phyloP scores from a whole-genome alignment of 2,113 vertebrate genomes.

The Boulengerochromis microlepis region DNA sequence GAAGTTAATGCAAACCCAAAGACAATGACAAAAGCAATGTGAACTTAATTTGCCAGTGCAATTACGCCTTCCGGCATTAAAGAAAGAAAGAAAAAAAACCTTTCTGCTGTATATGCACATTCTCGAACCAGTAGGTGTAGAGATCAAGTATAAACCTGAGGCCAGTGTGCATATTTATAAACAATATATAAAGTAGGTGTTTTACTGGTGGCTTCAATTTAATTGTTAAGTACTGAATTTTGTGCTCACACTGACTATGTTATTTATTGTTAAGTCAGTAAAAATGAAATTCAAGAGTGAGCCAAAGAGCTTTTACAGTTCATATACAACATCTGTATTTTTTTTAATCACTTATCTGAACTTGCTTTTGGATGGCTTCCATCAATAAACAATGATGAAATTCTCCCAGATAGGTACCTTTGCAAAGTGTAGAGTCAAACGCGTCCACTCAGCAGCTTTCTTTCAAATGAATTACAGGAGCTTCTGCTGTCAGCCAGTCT shows the following conservation, averaged over 20 bases:
- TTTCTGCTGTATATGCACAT: background rate
- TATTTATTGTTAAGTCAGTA: background rate
- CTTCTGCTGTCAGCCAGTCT: background rate
- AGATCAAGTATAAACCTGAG: background rate
- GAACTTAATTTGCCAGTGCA: background rate
- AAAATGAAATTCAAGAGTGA: background rate
- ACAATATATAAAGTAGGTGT: background rate
- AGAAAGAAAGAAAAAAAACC: fast-evolving
- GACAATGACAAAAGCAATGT: background rate
- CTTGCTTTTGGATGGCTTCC: background rate
- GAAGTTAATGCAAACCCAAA: background rate
- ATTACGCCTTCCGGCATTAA: background rate
- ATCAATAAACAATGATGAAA: conserved; percentile 16
- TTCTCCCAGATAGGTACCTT: background rate
- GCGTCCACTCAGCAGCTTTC: background rate
- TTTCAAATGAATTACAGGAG: background rate
- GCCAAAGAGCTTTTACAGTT: background rate
- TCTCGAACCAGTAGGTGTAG: background rate
- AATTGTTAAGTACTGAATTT: background rate
- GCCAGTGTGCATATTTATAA: background rate
- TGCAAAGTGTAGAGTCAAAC: background rate
- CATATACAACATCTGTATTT: background rate
- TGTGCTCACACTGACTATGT: background rate
- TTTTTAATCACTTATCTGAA: background rate
- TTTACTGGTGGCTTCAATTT: background rate